Evolutionary conservation across 2,888 invertebrate genomes (phyloP), one percentile per base, ranked within the genome.

Genomic region (Stomorhina lunata): DNA sequence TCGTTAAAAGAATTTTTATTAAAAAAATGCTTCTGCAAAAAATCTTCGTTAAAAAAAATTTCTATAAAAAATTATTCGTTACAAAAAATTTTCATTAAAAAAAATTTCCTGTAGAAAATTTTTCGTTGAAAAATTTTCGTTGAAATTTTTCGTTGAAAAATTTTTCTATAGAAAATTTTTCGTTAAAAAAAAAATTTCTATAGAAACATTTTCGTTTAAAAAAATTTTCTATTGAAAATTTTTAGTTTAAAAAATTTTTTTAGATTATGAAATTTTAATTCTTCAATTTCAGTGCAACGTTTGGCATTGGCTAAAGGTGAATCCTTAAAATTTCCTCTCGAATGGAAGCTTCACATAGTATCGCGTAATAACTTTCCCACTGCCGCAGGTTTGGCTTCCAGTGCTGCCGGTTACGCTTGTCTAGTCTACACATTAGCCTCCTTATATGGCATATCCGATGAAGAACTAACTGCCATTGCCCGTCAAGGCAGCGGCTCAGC

Each of bases 341-440:
- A 92, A 15, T 96, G 95, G 95, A 95, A 96, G 88, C 89, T 97
- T 40, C 95, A 95, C 85, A 94, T 97, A 86, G 96, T 95, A 89
- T 97, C 97, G 0, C 95, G 95, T 88, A 99, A 99, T 91, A 99
- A 99, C 92, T 99, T 99, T 89, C 99, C 99, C 10, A 99, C 99
- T 3, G 98, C 98, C 3, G 99, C 99, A 72, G 99, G 99, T 0
- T 92, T 99, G 59, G 99, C 99, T 0, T 99, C 99, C 0, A 99
- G 99, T 76, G 99, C 99, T 27, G 98, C 99, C 45, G 99, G 99
- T 3, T 99, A 98, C 91, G 99, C 99, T 2, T 98, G 98, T 89
- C 92, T 99, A 89, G 97, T 97, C 0, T 94, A 93, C 85, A 94
- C 97, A 0, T 91, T 99, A 73, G 95, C 96, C 0, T 93, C 93